Evolutionary conservation across 2,113 vertebrate species (phyloP).

Genomic region (Myotis brandtii): DNA sequence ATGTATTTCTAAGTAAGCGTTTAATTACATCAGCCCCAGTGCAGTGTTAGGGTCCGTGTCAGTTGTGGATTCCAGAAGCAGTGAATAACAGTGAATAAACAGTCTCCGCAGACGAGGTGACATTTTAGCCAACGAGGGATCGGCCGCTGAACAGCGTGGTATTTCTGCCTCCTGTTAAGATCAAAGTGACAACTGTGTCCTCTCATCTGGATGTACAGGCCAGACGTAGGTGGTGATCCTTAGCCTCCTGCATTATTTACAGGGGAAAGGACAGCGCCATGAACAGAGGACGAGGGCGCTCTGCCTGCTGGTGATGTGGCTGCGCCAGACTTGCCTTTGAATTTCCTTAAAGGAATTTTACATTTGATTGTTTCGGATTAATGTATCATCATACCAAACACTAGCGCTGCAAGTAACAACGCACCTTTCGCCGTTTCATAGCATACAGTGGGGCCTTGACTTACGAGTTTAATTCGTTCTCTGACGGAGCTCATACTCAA

Average conservation of each 20-base stretch:
- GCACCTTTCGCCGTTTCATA: background rate
- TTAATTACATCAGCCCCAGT: conserved; percentile 36
- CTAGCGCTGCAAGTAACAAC: background rate
- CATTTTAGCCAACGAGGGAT: conserved; percentile 44
- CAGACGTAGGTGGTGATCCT: conserved; percentile 45
- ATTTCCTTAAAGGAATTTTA: background rate
- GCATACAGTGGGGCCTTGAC: no score
- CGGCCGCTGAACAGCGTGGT: background rate
- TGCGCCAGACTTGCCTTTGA: background rate
- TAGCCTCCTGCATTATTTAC: conserved; percentile 69
- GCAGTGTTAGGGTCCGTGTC: background rate
- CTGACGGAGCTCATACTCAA: no score
- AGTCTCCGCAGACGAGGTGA: conserved; percentile 42
- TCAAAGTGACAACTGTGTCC: conserved; percentile 70
- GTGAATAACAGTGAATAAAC: conserved; percentile 41
- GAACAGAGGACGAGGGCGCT: background rate
- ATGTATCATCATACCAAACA: background rate
- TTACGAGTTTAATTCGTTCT: no score
- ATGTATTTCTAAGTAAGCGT: conserved; percentile 43
- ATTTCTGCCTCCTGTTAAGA: conserved; percentile 69
- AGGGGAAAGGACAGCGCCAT: background rate
- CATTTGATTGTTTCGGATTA: background rate
- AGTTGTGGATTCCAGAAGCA: conserved; percentile 20
- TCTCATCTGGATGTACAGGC: conserved; percentile 60
- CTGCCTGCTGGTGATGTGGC: background rate